Base-by-base conservation (phyloP, 2,113 vertebrate species). In the Pycnonotus jocosus region DNA sequence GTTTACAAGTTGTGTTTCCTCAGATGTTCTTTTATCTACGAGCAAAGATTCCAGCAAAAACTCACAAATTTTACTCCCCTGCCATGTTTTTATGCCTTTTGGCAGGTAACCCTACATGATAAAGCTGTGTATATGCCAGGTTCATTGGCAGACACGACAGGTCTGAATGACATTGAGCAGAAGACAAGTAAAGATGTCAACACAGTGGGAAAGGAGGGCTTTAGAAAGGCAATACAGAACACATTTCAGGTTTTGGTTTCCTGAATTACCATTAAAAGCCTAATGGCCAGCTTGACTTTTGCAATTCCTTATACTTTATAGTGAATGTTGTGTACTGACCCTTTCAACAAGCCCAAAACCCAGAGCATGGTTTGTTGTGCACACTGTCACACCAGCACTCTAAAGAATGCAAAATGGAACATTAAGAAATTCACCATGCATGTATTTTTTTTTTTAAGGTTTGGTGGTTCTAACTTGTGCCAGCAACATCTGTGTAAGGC, bases 341-440 rank as follows among this genome's bases (percentile, higher is more conserved):
- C n/a, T 65, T 72, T 35, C 38, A 64, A 66, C 25, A 60, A 40
- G 3, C 3, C 22, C 24, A 60, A 40, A 6, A 54, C 2, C 19
- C n/a, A 86, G n/a, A 25, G 35, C 1, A 1, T 11, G 19, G 58
- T 27, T 82, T 1, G 0, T 31, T 44, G 19, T 17, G 18, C 33
- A 30, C 19, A 15, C 2, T 23, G 24, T 62, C 14, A 4, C 22
- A 9, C 6, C 8, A 22, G 22, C 13, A 42, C 13, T n/a, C 37
- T 45, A 65, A 42, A 56, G 40, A 69, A 51, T 35, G 40, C 74
- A 28, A 87, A 77, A 77, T 11, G 8, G 21, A 73, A 38, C 27
- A 33, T 27, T 24, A 50, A 47, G 45, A 64, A 90, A 60, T 64
- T 78, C 30, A 51, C 47, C 84, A 38, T 12, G 10, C 15, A 51